phyloP scores from a whole-genome alignment of 2,113 vertebrate genomes.

The Polypterus senegalus region DNA sequence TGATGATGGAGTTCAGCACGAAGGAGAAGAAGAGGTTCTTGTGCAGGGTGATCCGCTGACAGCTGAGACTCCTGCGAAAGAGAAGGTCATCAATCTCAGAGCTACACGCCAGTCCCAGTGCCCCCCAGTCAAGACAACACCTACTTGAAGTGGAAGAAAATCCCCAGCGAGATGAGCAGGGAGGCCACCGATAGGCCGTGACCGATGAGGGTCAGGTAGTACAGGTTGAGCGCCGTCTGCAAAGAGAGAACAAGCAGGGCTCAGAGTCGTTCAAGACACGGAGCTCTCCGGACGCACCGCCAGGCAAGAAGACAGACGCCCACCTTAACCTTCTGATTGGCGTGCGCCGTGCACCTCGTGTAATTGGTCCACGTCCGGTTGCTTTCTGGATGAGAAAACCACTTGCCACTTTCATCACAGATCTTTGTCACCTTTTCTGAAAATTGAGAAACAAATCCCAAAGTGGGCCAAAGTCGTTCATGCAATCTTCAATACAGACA shows the following conservation, averaged over 20 bases:
- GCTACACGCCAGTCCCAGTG: too few relatives aligned
- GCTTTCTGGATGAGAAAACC: conserved; percentile 86
- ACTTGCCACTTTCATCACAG: conserved; percentile 70
- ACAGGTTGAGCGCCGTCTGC: conserved; percentile 86
- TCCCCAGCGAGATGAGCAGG: conserved; percentile 79
- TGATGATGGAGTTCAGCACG: conserved; percentile 82
- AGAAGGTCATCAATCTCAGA: too few relatives aligned
- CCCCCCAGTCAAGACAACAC: conserved; percentile 28
- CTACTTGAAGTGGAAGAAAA: conserved; percentile 98
- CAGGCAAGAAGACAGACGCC: neutral
- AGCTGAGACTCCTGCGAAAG: conserved; percentile 76
- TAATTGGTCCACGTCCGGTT: conserved; percentile 93
- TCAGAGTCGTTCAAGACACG: too few relatives aligned
- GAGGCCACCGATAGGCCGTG: conserved; percentile 83
- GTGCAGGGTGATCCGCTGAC: conserved; percentile 94
- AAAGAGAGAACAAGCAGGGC: conserved; percentile 26
- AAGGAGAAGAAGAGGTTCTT: conserved; percentile 98
- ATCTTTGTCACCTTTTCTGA: conserved; percentile 89
- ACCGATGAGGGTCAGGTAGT: conserved; percentile 90
- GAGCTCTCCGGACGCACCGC: neutral
- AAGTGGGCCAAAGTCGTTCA: too few relatives aligned
- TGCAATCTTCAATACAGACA: too few relatives aligned
- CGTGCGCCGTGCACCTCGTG: conserved; percentile 70
- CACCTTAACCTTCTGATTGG: conserved; percentile 71
- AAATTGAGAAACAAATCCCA: conserved; percentile 13